Base-by-base conservation (phyloP, 2,888 invertebrate genomes). In the Cryptophagus acutangulus region DNA sequence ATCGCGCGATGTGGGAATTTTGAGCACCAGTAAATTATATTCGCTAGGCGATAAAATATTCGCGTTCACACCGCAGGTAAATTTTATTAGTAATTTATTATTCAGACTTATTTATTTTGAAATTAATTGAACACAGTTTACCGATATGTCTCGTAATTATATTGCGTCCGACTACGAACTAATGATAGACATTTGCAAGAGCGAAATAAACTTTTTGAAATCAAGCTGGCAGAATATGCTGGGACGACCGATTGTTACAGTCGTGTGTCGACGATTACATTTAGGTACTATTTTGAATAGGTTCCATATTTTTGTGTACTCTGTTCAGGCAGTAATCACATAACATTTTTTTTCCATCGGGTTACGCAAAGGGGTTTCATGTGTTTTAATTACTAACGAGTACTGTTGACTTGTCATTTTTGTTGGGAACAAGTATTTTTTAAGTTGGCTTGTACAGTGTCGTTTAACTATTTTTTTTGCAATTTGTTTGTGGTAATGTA, bases 51-150 rank as follows among this genome's bases (percentile, higher is more conserved):
- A 96, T 68, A 82, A 88, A 65, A 93, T 96, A 61, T 93, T 97
- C 71, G 96, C 95, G 0, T 99, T 99, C 68, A 96, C 96, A 3
- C 99, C 99, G 29, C 96, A 99, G 87, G 96, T 96, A 73, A 72
- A 67, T 63, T 28, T 12, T 17, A 16, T 20, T 20, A 20, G 5
- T 20, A 25, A 24, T 42, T 13, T 38, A 41, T 39, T 45, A 45
- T 17, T 36, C 41, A 20, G 26, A 40, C 42, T 48, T 45, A 41
- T 33, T 40, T 48, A 24, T 24, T 26, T 16, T 26, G 16, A 12
- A 33, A 29, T 30, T 30, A 2, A 26, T 40, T 48, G 70, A 71
- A 66, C 63, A 61, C 78, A 97, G 95, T 91, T 94, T 78, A 90
- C 93, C 78, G 97, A 99, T 79, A 86, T 88, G 78, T 86, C 87